Conservation (phyloP, 2,888 invertebrate genomes). For the Polyommatus iphigenia region DNA sequence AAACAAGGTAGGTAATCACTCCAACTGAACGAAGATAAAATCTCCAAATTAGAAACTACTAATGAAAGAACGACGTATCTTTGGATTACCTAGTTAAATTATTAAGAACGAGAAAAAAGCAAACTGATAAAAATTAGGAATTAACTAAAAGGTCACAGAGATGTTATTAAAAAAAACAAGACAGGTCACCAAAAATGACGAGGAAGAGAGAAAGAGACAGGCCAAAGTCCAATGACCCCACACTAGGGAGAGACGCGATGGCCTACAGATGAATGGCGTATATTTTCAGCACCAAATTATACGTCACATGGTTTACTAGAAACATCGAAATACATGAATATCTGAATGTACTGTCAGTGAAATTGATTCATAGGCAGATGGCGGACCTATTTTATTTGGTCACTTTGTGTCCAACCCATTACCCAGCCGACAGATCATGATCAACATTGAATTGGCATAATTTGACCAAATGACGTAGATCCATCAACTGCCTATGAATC, state of each 20-base stretch:
- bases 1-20: neutral
- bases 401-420: no score
- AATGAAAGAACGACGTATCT: neutral
- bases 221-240: slow-evolving; percentile 24
- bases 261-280: neutral
- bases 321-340: neutral
- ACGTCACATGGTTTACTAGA: neutral
- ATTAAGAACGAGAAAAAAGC: no score
- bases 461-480: no score
- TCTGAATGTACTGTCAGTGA: neutral
- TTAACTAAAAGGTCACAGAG: neutral
- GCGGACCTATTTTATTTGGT: no score
- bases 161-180: neutral
- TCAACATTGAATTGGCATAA: no score
- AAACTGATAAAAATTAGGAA: neutral
- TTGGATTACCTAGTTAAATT: no score
- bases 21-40: neutral
- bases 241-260: slow-evolving; percentile 21
- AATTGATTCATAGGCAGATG: no score
- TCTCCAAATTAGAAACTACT: neutral
- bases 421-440: no score
- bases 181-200: neutral
- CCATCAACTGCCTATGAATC: no score
- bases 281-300: neutral
- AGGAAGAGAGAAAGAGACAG: neutral